Evolutionary conservation across 2,113 vertebrate genomes (phyloP).

Genomic region (Pteropus alecto): DNA sequence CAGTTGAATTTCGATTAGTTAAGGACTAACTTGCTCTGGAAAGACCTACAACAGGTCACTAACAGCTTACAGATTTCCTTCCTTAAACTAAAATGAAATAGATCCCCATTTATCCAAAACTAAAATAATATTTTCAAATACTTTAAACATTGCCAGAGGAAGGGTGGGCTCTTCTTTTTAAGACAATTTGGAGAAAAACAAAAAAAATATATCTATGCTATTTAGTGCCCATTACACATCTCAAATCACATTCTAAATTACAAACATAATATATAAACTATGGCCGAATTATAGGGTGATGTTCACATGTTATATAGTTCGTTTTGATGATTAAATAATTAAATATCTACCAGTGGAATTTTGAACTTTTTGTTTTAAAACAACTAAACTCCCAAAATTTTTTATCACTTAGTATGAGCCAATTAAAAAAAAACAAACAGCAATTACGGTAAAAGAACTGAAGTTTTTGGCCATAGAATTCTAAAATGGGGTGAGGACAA

Average conservation of each 20-base stretch:
- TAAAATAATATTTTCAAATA: conserved; percentile 13
- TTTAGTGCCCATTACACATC: neutral
- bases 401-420: neutral
- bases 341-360: neutral
- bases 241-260: neutral
- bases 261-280: neutral
- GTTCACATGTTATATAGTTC: neutral
- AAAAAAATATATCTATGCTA: neutral
- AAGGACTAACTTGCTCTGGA: neutral
- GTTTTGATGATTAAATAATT: neutral
- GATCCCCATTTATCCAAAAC: neutral
- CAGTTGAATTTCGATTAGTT: neutral
- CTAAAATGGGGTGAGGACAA: neutral
- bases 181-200: neutral
- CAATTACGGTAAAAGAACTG: neutral
- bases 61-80: neutral
- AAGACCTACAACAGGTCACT: neutral
- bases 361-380: neutral
- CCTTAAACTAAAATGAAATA: neutral
- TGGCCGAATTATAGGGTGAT: neutral
- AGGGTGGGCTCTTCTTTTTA: neutral
- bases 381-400: neutral
- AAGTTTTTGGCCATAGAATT: neutral
- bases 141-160: neutral
- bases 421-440: neutral